Conservation (phyloP, 2,113 vertebrate species). For the Muscicapa adusta region DNA sequence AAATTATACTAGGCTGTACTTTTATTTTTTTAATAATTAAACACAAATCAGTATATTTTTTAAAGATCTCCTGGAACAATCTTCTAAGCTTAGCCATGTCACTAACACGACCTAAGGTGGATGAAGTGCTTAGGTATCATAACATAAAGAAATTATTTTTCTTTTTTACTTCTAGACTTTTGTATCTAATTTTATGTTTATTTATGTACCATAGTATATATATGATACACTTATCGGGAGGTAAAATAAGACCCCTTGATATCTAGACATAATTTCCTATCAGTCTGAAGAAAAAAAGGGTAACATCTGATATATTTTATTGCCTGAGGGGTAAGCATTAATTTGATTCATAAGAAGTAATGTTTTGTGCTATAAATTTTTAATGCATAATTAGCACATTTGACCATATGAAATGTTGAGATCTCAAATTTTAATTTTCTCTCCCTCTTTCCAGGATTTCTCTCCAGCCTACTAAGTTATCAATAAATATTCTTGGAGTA, state of each 20-base stretch:
- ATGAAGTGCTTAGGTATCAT: background rate
- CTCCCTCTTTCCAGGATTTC: background rate
- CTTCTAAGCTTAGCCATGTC: background rate
- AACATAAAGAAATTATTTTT: background rate
- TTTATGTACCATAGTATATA: background rate
- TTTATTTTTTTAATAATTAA: background rate
- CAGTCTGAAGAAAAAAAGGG: background rate
- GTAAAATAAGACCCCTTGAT: background rate
- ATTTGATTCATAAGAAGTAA: background rate
- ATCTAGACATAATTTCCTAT: background rate
- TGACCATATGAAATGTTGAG: background rate
- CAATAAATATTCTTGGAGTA: background rate
- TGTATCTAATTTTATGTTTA: background rate
- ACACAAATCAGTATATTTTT: background rate
- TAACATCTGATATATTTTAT: background rate
- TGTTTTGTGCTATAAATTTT: background rate
- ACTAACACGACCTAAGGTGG: background rate
- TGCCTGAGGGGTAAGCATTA: background rate
- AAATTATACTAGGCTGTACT: background rate
- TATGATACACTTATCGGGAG: background rate
- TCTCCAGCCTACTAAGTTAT: background rate
- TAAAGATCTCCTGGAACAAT: background rate
- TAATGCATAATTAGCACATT: background rate
- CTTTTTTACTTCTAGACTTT: background rate
- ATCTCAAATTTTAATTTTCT: background rate